These are phyloP conservation scores for Papilio demoleus DNA, from an alignment of 2,888 invertebrate genomes.

Conservation along the genomic window DNA sequence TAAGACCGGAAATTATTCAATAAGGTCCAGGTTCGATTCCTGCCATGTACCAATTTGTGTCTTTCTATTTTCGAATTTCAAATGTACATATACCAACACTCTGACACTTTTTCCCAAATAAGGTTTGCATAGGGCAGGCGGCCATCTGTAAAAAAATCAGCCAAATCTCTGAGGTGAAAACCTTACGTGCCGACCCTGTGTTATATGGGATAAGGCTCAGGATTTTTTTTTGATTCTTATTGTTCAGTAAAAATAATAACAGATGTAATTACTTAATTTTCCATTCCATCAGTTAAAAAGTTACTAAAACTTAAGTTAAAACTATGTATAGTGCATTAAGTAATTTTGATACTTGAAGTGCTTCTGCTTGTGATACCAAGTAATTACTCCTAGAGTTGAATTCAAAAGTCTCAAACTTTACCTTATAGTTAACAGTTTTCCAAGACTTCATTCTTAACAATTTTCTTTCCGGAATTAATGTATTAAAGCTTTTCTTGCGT, in stretches of 20 bases:
- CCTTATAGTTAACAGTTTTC: conserved; percentile 4
- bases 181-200: no score
- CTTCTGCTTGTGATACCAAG: conserved; percentile 22
- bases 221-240: no score
- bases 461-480: background rate
- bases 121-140: no score
- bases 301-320: conserved; percentile 7
- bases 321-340: conserved; percentile 6
- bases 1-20: no score
- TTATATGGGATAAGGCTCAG: no score
- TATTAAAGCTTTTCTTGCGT: background rate
- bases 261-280: conserved; percentile 15
- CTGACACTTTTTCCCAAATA: no score
- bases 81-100: no score
- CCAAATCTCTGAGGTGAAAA: no score
- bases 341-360: conserved; percentile 20
- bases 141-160: no score
- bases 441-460: background rate
- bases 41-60: no score
- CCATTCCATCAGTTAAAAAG: conserved; percentile 4
- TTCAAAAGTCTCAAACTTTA: conserved; percentile 6
- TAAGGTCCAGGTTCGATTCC: no score
- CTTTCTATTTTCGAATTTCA: no score
- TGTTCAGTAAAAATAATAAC: background rate
- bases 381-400: conserved; percentile 21